phyloP scores from a whole-genome alignment of 1,140 invertebrate species.

The Ectropis grisescens region DNA sequence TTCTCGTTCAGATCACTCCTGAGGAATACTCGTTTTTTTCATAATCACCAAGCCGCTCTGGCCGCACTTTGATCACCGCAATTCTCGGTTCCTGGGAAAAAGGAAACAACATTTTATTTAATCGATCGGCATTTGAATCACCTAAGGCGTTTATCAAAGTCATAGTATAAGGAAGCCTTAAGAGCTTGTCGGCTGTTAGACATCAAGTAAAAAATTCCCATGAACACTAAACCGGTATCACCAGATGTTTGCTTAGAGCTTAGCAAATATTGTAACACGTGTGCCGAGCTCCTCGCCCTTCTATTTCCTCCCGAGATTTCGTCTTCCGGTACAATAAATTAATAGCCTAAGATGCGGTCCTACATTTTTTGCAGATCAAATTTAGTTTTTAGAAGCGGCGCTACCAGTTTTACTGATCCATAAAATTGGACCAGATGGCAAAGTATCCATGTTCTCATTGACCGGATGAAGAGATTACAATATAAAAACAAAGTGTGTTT shows the following conservation, averaged over 20 bases:
- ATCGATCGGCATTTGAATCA: not conserved
- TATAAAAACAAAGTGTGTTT: conserved; percentile 36
- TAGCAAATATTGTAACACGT: conserved; percentile 69
- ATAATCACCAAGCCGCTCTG: conserved; percentile 56
- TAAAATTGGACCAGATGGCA: conserved; percentile 32
- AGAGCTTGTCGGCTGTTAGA: no score
- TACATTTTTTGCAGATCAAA: conserved; percentile 40
- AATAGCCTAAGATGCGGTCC: conserved; percentile 32
- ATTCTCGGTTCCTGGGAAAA: conserved; percentile 48
- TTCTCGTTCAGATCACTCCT: conserved; percentile 43
- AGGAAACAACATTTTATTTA: conserved; percentile 15
- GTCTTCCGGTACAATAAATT: conserved; percentile 63
- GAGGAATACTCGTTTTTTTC: conserved; percentile 61
- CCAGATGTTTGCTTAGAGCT: conserved; percentile 54
- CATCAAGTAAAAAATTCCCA: conserved; percentile 25
- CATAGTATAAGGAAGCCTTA: no score
- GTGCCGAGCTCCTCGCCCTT: conserved; percentile 51
- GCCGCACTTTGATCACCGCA: conserved; percentile 59
- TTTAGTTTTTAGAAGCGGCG: conserved; percentile 32
- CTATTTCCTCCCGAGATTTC: conserved; percentile 67
- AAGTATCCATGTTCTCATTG: conserved; percentile 22
- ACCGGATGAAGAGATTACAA: conserved; percentile 40
- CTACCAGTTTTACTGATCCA: conserved; percentile 27
- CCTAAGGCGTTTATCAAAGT: no score
- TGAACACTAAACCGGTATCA: conserved; percentile 39